Percentiles rank a stretch among this genome's conserved stretches.
phyloP scores from a whole-genome alignment of 2,113 vertebrate species.

The Hippopotamus amphibius region DNA sequence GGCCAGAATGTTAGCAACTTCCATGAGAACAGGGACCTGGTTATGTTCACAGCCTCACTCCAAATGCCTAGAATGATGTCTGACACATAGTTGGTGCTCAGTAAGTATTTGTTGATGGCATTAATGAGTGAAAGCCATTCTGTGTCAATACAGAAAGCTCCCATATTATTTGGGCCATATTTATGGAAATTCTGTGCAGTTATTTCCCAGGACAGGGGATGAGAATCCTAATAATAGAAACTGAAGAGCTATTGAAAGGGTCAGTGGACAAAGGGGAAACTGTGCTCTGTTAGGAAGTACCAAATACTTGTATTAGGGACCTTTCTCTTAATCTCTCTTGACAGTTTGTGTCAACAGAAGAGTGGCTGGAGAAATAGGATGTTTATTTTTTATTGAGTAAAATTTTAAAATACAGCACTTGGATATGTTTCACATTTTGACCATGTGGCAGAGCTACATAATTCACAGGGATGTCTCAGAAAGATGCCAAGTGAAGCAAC shows the following conservation, averaged over 20 bases:
- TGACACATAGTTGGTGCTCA: constrained; percentile 36
- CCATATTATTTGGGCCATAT: background rate
- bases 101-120: constrained; percentile 48
- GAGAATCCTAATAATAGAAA: constrained; percentile 57
- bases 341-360: constrained; percentile 48
- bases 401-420: constrained; percentile 22
- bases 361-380: constrained; percentile 48
- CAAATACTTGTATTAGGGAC: constrained; percentile 16
- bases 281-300: constrained; percentile 49
- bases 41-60: background rate
- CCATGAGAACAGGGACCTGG: background rate
- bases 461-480: background rate
- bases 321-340: constrained; percentile 50
- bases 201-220: constrained; percentile 50
- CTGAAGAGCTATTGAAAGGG: constrained; percentile 53
- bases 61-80: background rate
- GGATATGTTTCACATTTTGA: background rate
- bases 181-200: constrained; percentile 69
- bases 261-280: constrained; percentile 55
- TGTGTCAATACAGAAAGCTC: constrained; percentile 5
- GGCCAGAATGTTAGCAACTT: constrained; percentile 35
- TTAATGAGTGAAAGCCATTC: background rate
- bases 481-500: background rate
- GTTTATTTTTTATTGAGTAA: constrained; percentile 14
- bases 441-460: background rate